Base-by-base conservation (phyloP, 2,113 vertebrate genomes). In the Protomyctophum bolini region DNA sequence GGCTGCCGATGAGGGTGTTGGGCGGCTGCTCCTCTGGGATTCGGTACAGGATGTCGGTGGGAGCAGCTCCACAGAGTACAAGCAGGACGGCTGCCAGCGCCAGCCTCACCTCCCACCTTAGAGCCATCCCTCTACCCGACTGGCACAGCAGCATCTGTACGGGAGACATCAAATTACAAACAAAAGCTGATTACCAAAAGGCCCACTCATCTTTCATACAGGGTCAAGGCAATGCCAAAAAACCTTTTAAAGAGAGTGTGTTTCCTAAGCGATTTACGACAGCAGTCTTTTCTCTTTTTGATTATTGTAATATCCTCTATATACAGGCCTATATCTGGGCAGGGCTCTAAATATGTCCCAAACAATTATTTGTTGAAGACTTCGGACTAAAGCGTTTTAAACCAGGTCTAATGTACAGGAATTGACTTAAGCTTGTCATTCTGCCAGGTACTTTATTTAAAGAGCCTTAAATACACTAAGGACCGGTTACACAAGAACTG, bases 11-110 rank as follows among this genome's bases (percentile, higher is more conserved):
- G 61, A 97, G 91, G 0, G 94, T 95, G 91, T 97, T 98, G 65
- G 98, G 97, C 0, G 98, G 98, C 71, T 97, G 97, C 15, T 99
- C 98, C 79, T 99, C 98, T 0, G 79, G 86, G 12, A 98, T 93
- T 50, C 93, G 94, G 80, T 97, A 99, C 54, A 94, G 75, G 14
- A 95, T 91, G 65, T 91, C 87, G 1, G 82, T 71, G 52, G 89
- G 60, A 0, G 75, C 68, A 0, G 81, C 66, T 10, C 67, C 3
- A 58, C 84, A 87, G 49, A 73, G 69, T 2, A 75, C 62, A 70
- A 90, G 68, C 55, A 93, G 61, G 57, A 75, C 7, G 6, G 70
- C 33, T 9, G 66, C 68, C 75, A 91, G 70, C 48, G 79, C 29
- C 48, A 84, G 46, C 9, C 49, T 64, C 47, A 69, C 63, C 58